Base-by-base conservation (phyloP, 2,797 vertebrate genomes). In the Eupleurogrammus muticus region DNA sequence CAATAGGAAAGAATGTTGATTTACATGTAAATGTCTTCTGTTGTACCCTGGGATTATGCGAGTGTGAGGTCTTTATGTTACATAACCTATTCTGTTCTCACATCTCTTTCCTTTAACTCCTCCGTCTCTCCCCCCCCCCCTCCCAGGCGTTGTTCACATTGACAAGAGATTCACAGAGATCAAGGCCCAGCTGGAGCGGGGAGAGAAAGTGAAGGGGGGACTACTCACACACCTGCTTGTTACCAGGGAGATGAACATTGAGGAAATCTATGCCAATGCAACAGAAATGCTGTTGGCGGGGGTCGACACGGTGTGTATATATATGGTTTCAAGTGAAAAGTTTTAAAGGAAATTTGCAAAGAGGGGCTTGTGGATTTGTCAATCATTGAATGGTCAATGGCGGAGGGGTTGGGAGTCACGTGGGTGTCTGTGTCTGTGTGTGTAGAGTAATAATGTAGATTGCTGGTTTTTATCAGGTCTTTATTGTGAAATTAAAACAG, bases 231-330 rank as follows among this genome's bases (percentile, higher is more conserved):
- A 94, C 87, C 90, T 98, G 81, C 92, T 99, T 66, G 78, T 95
- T 70, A 95, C 92, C 70, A 95, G 87, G 91, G 96, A 96, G 77
- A 94, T 98, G 91, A 95, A 87, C 14, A 19, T 96, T 59, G 96
- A 99, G 91, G 96, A 98, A 75, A 95, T 98, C 83, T 97, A 97
- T 0, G 97, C 97, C 84, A 98, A 97, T 47, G 90, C 95, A 82
- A 97, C 97, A 0, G 97, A 99, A 92, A 96, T 98, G 97, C 95
- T 98, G 6, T 91, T 98, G 86, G 97, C 97, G 1, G 96, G 97
- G 3, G 96, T 98, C 0, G 96, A 98, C 88, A 98, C 96, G 81
- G 97, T 92, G 67, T 42, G 86, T 88, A 92, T 95, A 35, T 40
- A 36, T 58, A 56, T 55, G 47, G n/a, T n/a, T n/a, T n/a, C n/a